Evolutionary conservation across 30 jellyfish, hydroid and myxozoan species (phyloP).

Genomic region (Chrysaora quinquecirrha): DNA sequence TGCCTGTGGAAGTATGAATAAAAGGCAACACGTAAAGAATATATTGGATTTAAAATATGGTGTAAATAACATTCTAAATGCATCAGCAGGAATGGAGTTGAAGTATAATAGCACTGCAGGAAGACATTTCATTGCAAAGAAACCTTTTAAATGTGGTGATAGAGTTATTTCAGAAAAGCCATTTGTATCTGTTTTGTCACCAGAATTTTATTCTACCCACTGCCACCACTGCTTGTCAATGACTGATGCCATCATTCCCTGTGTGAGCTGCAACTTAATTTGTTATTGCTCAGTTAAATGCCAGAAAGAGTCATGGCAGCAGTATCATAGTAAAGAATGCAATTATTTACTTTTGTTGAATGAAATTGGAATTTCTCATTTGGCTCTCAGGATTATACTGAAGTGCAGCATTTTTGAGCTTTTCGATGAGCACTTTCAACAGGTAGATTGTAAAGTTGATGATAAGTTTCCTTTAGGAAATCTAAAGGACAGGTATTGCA

Average conservation of each 20-base stretch:
- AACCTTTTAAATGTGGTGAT: constrained; percentile 59
- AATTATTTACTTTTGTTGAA: constrained; percentile 42
- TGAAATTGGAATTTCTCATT: constrained; percentile 72
- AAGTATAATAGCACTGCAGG: constrained; percentile 48
- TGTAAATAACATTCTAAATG: constrained; percentile 1
- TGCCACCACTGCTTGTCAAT: constrained; percentile 73
- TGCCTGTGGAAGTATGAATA: not conserved
- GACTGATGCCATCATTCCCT: constrained; percentile 45
- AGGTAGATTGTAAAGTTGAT: not conserved
- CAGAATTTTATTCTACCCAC: constrained; percentile 52
- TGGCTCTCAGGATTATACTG: constrained; percentile 70
- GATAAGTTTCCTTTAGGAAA: not conserved
- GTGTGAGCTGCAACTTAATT: constrained; percentile 60
- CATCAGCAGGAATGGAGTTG: constrained; percentile 31
- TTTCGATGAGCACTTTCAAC: not conserved
- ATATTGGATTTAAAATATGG: too few relatives aligned
- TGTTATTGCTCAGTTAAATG: constrained; percentile 73
- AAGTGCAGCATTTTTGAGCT: constrained; percentile 3
- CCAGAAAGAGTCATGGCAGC: constrained; percentile 57
- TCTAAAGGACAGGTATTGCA: too few relatives aligned
- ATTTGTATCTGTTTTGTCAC: constrained; percentile 72
- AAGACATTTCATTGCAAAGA: constrained; percentile 70
- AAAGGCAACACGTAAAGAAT: too few relatives aligned
- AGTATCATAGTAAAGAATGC: constrained; percentile 80
- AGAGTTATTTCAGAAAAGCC: constrained; percentile 76